Conservation (phyloP, 2,113 vertebrate species). For the Regulus satrapa region DNA sequence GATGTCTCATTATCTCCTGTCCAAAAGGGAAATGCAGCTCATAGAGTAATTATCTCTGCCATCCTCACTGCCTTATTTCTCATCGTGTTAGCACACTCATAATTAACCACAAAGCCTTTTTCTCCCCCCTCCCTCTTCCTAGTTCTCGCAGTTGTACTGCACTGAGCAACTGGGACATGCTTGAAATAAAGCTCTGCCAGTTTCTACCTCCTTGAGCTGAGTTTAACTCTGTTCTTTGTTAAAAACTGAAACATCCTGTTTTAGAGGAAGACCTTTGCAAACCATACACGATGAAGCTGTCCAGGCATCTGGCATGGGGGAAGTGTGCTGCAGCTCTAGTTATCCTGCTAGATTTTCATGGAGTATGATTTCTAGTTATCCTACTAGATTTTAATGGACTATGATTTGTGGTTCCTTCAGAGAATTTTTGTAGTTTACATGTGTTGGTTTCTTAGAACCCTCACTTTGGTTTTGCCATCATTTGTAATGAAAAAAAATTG, state of each 20-base stretch:
- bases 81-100: not conserved
- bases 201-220: not conserved
- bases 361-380: not conserved
- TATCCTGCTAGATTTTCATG: not conserved
- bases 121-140: not conserved
- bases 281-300: not conserved
- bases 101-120: conserved; percentile 19
- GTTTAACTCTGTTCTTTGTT: not conserved
- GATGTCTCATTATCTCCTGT: conserved; percentile 21
- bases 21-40: conserved; percentile 18
- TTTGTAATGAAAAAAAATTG: not conserved
- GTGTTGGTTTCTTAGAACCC: not conserved
- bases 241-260: not conserved
- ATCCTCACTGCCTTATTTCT: not conserved
- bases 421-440: not conserved
- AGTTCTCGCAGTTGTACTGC: not conserved
- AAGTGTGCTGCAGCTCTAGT: not conserved
- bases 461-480: not conserved
- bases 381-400: not conserved
- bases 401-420: not conserved
- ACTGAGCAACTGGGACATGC: not conserved
- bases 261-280: not conserved
- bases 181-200: not conserved
- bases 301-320: not conserved
- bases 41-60: conserved; percentile 17